Evolutionary conservation across 2,888 invertebrate genomes (phyloP), one percentile per base, ranked within the genome.

Genomic region (Lacanobia oleracea): DNA sequence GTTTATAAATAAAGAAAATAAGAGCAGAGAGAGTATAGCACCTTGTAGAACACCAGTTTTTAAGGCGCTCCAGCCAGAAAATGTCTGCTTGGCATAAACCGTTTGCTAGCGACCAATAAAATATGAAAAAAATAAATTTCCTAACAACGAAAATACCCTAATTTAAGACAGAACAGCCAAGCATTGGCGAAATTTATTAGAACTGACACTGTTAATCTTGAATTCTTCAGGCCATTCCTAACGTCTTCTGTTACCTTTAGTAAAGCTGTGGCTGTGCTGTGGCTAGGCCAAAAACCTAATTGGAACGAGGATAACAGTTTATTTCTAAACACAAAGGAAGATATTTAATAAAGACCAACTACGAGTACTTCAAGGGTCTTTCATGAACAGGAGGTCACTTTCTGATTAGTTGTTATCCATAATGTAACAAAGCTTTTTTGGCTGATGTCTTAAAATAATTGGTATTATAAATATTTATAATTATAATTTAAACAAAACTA

Each of bases 301-400:
- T 23, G 53, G 14, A 53, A 23, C 14, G 53, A 12, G 23, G 53
- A 23, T 23, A 23, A 16, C 6, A 53, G 53, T 14, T 53, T 23
- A 53, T 53, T 53, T 6, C 1, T 14, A 53, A 53, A 53, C 21
- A 14, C 14, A 23, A 14, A 14, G 23, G 12, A 14, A 23, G 12
- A 51, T 50, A 21, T 50, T 48, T 90, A 5, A 33, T 33, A 5
- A 33, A 33, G 33, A 33, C 5, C 33, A 33, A 33, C 33, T 33
- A 33, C n/a, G n/a, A n/a, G n/a, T n/a, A n/a, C 33, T 33, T 33
- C 33, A 2, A 6, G 6, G 33, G 33, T 33, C 33, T 33, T 33
- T 6, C 6, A 33, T 33, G 33, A 33, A 33, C 33, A 33, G 33
- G 6, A 33, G 33, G 33, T 33, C 33, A 3, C 33, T 6, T 6